Conservation (phyloP, 2,113 vertebrate genomes). For the Bostrychus sinensis region DNA sequence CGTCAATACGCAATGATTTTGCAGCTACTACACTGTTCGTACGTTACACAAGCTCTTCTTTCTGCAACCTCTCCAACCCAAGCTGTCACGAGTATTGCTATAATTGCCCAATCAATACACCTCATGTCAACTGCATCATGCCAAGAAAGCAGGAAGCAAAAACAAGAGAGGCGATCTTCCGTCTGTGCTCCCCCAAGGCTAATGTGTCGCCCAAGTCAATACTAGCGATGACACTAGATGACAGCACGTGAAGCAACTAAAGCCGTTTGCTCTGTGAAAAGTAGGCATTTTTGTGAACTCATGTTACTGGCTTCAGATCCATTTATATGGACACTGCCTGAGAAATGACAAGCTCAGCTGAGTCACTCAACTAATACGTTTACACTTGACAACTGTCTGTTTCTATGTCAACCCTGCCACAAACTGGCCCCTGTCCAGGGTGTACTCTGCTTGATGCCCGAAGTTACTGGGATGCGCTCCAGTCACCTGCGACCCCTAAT, state of each 20-base stretch:
- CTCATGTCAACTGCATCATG: conserved; percentile 65
- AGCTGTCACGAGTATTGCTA: conserved; percentile 57
- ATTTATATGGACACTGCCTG: conserved; percentile 45
- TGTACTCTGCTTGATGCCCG: too few relatives aligned
- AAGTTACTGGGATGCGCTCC: too few relatives aligned
- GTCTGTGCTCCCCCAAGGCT: conserved; percentile 35
- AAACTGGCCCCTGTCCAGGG: too few relatives aligned
- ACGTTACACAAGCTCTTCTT: conserved; percentile 33
- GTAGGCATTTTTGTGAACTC: conserved; percentile 33
- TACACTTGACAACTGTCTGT: too few relatives aligned
- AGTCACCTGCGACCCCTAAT: too few relatives aligned
- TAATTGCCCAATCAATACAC: conserved; percentile 75
- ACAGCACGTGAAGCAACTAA: conserved; percentile 55
- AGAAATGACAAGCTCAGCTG: conserved; percentile 5
- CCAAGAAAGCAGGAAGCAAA: conserved; percentile 61
- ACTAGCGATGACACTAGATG: conserved; percentile 62
- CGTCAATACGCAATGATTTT: conserved; percentile 51
- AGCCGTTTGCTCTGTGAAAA: conserved; percentile 36
- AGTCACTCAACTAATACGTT: too few relatives aligned
- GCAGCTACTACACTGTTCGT: conserved; percentile 22
- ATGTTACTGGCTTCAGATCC: conserved; percentile 34
- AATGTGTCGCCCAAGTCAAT: conserved; percentile 75
- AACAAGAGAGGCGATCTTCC: conserved; percentile 56
- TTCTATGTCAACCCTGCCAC: too few relatives aligned
- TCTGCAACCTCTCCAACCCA: conserved; percentile 39